Conservation (phyloP, 2,797 vertebrate genomes). For the Lagocephalus sceleratus region DNA sequence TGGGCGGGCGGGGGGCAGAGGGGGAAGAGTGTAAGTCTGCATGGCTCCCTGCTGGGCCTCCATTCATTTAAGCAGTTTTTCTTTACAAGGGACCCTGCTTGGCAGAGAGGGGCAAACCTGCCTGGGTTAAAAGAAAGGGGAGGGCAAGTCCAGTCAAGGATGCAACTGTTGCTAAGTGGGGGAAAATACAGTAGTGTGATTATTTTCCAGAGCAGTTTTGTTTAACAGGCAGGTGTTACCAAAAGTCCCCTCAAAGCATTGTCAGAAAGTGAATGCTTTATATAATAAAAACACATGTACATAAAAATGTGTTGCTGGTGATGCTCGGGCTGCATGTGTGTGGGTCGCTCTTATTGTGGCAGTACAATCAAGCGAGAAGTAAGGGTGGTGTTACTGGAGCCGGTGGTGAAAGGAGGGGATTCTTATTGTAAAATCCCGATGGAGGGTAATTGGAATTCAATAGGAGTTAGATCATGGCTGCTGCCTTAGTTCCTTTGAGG, state of each 20-base stretch:
- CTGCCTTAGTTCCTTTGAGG: slow-evolving; percentile 72
- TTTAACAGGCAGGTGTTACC: slow-evolving; percentile 4
- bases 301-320: slow-evolving; percentile 14
- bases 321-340: slow-evolving; percentile 18
- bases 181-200: slow-evolving; percentile 20
- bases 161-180: slow-evolving; percentile 61
- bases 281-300: too few species aligned
- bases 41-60: slow-evolving; percentile 68
- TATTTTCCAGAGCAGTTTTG: slow-evolving; percentile 3
- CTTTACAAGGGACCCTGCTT: slow-evolving; percentile 73
- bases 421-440: slow-evolving; percentile 69
- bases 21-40: slow-evolving; percentile 38
- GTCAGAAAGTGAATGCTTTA: too few species aligned
- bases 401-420: slow-evolving; percentile 24
- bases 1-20: slow-evolving; percentile 23
- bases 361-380: slow-evolving; percentile 22
- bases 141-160: slow-evolving; percentile 50
- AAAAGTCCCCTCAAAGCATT: too few species aligned
- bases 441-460: slow-evolving; percentile 78
- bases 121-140: slow-evolving; percentile 52
- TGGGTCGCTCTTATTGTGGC: slow-evolving; percentile 37
- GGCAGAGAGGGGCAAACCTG: slow-evolving; percentile 62
- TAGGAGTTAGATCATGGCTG: slow-evolving; percentile 76
- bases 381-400: slow-evolving; percentile 29
- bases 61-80: slow-evolving; percentile 73